These are phyloP conservation scores for Coleophora flavipennella DNA, from an alignment of 2,888 invertebrate species.

Conservation along the genomic window DNA sequence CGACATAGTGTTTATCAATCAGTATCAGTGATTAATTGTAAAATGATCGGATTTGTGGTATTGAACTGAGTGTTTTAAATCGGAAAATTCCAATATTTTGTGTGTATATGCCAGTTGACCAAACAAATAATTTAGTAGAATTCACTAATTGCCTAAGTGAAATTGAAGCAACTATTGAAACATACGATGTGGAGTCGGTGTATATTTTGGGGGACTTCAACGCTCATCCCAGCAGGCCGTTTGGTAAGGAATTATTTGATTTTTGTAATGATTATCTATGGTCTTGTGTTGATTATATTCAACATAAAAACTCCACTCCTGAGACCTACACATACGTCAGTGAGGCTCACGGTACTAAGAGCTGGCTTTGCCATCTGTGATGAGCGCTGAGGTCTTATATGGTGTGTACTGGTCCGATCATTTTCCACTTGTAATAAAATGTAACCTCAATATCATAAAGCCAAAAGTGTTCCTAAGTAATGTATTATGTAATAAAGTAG, in stretches of 20 bases:
- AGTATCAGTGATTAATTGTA: not conserved
- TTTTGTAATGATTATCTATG: slow-evolving; percentile 13
- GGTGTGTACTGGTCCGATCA: slow-evolving; percentile 4
- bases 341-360: slow-evolving; percentile 13
- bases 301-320: slow-evolving; percentile 3
- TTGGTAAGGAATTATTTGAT: slow-evolving; percentile 9
- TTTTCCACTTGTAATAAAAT: not conserved
- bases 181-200: slow-evolving; percentile 7
- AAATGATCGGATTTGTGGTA: not conserved
- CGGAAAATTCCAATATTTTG: slow-evolving; percentile 11
- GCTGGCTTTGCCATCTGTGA: slow-evolving; percentile 7
- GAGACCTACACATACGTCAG: slow-evolving; percentile 15
- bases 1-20: slow-evolving; percentile 7
- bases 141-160: slow-evolving; percentile 15
- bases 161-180: slow-evolving; percentile 14
- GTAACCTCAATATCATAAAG: not conserved
- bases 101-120: slow-evolving; percentile 20
- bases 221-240: slow-evolving; percentile 14
- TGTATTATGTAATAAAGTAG: not conserved
- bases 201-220: slow-evolving; percentile 16
- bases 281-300: slow-evolving; percentile 10
- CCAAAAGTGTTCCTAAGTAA: not conserved
- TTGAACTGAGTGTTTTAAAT: slow-evolving; percentile 1
- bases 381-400: not conserved
- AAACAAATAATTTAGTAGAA: slow-evolving; percentile 14